Evolutionary conservation across 2,888 invertebrate genomes (phyloP).

Genomic region (Nudaria mundana): DNA sequence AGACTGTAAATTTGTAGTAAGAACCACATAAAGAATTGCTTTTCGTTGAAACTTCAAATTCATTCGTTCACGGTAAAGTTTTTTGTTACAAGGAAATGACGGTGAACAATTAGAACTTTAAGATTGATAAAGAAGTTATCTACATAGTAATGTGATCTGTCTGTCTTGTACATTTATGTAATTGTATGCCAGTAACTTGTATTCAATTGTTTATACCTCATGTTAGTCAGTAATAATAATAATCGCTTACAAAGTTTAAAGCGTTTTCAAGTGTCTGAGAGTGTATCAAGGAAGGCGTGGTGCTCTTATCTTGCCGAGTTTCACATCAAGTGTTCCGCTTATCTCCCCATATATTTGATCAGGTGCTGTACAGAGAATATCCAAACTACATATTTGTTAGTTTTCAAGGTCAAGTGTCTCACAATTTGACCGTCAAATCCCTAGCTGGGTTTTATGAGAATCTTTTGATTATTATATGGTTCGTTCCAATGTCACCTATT

Average conservation of each 20-base stretch:
- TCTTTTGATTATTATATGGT: too few relatives aligned
- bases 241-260: conserved; percentile 31
- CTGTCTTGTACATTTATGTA: too few relatives aligned
- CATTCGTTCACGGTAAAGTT: neutral
- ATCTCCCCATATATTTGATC: conserved; percentile 77
- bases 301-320: conserved; percentile 64
- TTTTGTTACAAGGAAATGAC: too few relatives aligned
- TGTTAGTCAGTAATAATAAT: conserved; percentile 25
- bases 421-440: conserved; percentile 62
- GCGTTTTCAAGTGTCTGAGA: conserved; percentile 46
- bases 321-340: conserved; percentile 75
- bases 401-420: conserved; percentile 58
- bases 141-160: neutral
- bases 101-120: too few relatives aligned
- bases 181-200: too few relatives aligned
- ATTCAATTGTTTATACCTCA: conserved; percentile 5
- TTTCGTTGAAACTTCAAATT: neutral
- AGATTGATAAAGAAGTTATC: neutral
- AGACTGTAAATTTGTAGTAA: neutral
- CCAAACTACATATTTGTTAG: conserved; percentile 52
- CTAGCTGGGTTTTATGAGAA: conserved; percentile 45
- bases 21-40: neutral
- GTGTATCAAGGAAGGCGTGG: conserved; percentile 53
- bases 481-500: too few relatives aligned
- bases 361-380: conserved; percentile 63